phyloP scores from a whole-genome alignment of 2,113 vertebrate species.

The Trochalopteron elliotii region DNA sequence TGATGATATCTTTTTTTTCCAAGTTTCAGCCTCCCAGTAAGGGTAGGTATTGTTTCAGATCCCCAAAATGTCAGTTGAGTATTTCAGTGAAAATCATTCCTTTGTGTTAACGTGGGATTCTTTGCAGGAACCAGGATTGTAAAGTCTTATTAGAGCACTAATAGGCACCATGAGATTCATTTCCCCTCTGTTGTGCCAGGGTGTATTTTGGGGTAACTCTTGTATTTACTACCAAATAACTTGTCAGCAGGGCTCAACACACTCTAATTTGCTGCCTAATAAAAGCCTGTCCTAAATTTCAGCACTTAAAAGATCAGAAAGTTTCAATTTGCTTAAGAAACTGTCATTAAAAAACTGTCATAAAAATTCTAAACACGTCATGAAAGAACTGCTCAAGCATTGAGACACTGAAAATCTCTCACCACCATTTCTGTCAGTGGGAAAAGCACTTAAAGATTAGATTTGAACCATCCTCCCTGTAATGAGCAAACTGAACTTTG shows the following conservation, averaged over 20 bases:
- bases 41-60: not conserved
- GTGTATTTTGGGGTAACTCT: not conserved
- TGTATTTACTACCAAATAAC: not conserved
- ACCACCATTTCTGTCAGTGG: not conserved
- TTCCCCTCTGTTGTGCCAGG: not conserved
- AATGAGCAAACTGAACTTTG: not conserved
- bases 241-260: not conserved
- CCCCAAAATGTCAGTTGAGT: not conserved
- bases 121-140: not conserved
- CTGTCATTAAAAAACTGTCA: not conserved
- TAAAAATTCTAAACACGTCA: not conserved
- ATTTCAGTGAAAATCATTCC: not conserved
- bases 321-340: not conserved
- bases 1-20: not conserved
- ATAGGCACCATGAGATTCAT: not conserved
- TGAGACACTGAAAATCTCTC: conserved; percentile 23
- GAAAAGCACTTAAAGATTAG: not conserved
- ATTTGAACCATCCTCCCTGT: not conserved
- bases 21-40: not conserved
- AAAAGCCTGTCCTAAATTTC: not conserved
- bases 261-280: not conserved
- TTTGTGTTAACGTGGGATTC: not conserved
- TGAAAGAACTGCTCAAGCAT: not conserved
- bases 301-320: not conserved
- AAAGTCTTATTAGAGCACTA: not conserved